Evolutionary conservation across 92 coral and sea anemone species (phyloP), one percentile per base, ranked within the genome.

Genomic region (Parazoanthus atlanticus): DNA sequence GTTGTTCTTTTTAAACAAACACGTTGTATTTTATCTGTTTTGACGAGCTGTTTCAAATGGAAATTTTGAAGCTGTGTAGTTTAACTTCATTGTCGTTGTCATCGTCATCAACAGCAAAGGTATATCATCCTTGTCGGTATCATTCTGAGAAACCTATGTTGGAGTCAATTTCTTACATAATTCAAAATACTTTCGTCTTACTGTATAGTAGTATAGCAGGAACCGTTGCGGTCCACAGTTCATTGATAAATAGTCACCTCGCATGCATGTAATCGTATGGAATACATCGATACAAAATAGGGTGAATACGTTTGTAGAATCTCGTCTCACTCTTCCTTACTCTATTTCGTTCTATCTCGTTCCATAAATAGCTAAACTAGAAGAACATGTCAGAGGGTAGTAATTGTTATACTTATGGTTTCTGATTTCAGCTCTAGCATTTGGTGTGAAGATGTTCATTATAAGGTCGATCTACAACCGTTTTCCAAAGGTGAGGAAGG

Each of bases 401-500:
- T 49, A 6, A 13, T 16, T 29, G 46, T 73, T 64, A 65, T 41
- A 4, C 19, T 30, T 79, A 5, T 74, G 31, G 16, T 40, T 82
- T 74, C 74, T 79, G 34, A 26, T 84, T 74, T 76, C 83, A 96
- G 99, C 96, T 49, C 89, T 96, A 52, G 89, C 86, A 76, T 78
- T 95, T 76, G 99, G 99, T 12, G 78, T 92, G 16, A 96, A 96
- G 85, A 30, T 95, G 91, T 96, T 96, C 77, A 86, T 96, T 26
- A 78, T 88, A 21, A 90, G 90, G 16, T 94, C 98, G 9, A 79
- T 95, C 13, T 93, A 96, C 64, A 94, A 78, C 74, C 92, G 98
- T 5, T 96, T 96, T 75, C 99, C 99, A 82, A 96, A 96, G 99
- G 99, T 96, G 89, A 84, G 58, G 58, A 13, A 52, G 58, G 5